Conservation (phyloP, 1,140 invertebrate species). For the Zaprionus africanus region DNA sequence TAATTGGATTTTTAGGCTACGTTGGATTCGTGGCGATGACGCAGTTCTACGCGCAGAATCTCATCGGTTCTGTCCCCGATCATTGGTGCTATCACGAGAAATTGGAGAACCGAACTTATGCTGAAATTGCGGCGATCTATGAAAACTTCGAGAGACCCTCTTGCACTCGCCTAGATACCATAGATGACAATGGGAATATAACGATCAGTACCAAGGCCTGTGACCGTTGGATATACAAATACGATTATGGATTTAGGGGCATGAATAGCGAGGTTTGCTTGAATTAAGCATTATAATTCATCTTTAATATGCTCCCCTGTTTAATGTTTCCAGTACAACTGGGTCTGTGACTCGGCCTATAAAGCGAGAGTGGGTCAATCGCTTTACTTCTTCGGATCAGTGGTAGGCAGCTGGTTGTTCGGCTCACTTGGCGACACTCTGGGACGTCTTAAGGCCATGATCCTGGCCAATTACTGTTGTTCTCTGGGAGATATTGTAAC, state of each 20-base stretch:
- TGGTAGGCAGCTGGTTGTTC: conserved; percentile 86
- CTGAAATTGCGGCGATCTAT: conserved; percentile 60
- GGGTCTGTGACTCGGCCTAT: conserved; percentile 86
- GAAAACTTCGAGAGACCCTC: conserved; percentile 52
- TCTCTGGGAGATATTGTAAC: conserved; percentile 85
- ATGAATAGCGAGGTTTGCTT: conserved; percentile 85
- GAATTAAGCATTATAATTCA: too few species aligned
- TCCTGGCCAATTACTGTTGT: conserved; percentile 85
- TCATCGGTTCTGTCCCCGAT: conserved; percentile 85
- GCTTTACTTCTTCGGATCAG: conserved; percentile 86
- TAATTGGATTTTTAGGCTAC: conserved; percentile 82
- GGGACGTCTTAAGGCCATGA: conserved; percentile 86
- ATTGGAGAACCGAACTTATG: conserved; percentile 59
- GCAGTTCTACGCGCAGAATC: conserved; percentile 86
- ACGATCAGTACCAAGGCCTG: conserved; percentile 66
- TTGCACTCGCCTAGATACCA: conserved; percentile 54
- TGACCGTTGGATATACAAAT: conserved; percentile 85
- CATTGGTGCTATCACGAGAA: conserved; percentile 84
- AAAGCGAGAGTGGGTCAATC: conserved; percentile 86
- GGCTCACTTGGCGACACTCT: conserved; percentile 86
- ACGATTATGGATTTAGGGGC: conserved; percentile 85
- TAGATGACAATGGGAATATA: conserved; percentile 38
- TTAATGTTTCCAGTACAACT: conserved; percentile 85
- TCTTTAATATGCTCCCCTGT: background rate
- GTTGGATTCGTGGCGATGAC: conserved; percentile 81